These are phyloP conservation scores for Perca schrenkii DNA, from an alignment of 2,113 vertebrate species.

Conservation along the genomic window DNA sequence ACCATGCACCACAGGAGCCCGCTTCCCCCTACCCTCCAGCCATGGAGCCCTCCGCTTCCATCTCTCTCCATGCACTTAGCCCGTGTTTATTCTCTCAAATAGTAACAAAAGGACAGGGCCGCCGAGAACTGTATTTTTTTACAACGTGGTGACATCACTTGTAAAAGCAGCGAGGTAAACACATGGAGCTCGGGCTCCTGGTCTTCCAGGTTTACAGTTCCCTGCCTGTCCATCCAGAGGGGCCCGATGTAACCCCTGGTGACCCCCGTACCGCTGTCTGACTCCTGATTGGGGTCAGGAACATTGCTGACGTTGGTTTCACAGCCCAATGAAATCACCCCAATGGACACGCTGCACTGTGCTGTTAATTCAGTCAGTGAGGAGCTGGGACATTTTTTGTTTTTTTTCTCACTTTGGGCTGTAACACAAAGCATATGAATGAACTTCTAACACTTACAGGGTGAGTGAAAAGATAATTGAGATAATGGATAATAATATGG, in stretches of 20 bases:
- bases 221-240: conserved; percentile 62
- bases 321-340: conserved; percentile 72
- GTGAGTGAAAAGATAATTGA: conserved; percentile 60
- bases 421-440: conserved; percentile 60
- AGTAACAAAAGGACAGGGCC: conserved; percentile 75
- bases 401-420: conserved; percentile 24
- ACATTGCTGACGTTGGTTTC: conserved; percentile 73
- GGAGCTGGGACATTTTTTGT: conserved; percentile 31
- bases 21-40: conserved; percentile 23
- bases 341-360: conserved; percentile 47
- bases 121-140: conserved; percentile 79
- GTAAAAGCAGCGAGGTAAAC: conserved; percentile 75
- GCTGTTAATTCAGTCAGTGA: conserved; percentile 59
- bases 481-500: conserved; percentile 66
- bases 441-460: conserved; percentile 54
- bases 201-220: conserved; percentile 75
- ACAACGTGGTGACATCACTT: conserved; percentile 82
- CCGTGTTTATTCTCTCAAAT: conserved; percentile 77
- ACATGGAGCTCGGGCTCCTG: conserved; percentile 68
- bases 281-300: conserved; percentile 70
- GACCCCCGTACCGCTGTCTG: conserved; percentile 57
- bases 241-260: conserved; percentile 54
- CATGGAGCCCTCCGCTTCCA: conserved; percentile 34
- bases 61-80: conserved; percentile 55
- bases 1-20: conserved; percentile 54